Base-by-base conservation (phyloP, 1,140 invertebrate genomes). In the Zeugodacus cucurbitae region DNA sequence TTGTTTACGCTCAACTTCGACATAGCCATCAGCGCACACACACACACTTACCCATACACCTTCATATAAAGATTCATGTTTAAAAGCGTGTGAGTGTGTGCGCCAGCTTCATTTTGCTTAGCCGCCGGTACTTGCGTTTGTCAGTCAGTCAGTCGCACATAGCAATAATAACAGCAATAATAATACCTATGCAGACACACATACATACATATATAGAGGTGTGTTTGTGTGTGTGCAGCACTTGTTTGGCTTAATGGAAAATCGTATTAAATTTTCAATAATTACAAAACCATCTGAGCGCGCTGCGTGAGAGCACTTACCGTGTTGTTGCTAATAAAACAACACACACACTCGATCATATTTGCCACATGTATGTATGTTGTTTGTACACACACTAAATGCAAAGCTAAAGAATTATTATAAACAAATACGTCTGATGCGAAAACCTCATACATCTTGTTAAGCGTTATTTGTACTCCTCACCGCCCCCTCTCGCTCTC, bases 1-100 rank as follows among this genome's bases (percentile, higher is more conserved):
- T 93, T 93, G 92, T 93, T 93, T 93, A 92, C 90, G 92, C 90
- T 90, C 89, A 88, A 88, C 85, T 58, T 86, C 74, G 74, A 48
- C 22, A 82, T n/a, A 4, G 37, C 22, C 67, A 82, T 70, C 14
- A 34, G 74, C 22, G 3, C 26, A 48, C 5, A 4, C 44, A 82
- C 41, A 82, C 6, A 26, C 44, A 82, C 26, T 11, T 82, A 48
- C 4, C 5, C 26, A 26, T 82, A 48, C 4, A 8, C 22, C 34
- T 20, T 34, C 3, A 44, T 78, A n/a, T 37, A 37, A 26, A 32
- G n/a, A 10, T 7, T n/a, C 8, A 67, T 10, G 29, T 32, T 78
- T 41, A 20, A 22, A 32, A 14, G 34, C 7, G 1, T 0, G 41
- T 37, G 37, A 4, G 41, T 4, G 41, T 82, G 64, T 78, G 29